Evolutionary conservation across 2,888 invertebrate genomes (phyloP).

Genomic region (Stenurella melanura): DNA sequence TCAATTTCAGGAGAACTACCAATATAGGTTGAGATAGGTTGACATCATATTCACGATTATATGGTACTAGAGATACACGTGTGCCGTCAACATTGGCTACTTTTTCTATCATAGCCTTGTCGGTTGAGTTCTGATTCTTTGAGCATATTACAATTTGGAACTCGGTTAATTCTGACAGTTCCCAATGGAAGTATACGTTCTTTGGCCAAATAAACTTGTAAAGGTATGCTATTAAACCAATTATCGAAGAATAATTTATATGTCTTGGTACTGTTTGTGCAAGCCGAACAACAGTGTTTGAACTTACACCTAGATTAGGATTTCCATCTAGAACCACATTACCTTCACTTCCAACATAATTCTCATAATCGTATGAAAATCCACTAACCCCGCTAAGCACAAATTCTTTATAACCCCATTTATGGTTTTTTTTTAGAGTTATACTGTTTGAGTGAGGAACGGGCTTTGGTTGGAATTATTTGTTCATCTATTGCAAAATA

Average conservation of each 20-base stretch:
- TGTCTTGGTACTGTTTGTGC: slow-evolving; percentile 11
- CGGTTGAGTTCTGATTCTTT: slow-evolving; percentile 41
- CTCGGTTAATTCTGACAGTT: slow-evolving; percentile 46
- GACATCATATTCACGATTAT: slow-evolving; percentile 19
- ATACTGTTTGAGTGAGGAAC: slow-evolving; percentile 21
- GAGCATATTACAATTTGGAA: slow-evolving; percentile 29
- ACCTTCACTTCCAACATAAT: slow-evolving; percentile 2
- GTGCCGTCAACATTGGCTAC: not conserved
- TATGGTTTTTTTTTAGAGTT: slow-evolving; percentile 33
- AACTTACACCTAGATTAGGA: slow-evolving; percentile 6
- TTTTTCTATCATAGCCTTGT: slow-evolving; percentile 52
- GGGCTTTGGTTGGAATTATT: not conserved
- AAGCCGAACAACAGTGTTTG: not conserved
- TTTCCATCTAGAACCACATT: slow-evolving; percentile 8
- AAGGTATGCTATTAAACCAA: slow-evolving; percentile 59
- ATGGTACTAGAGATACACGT: not conserved
- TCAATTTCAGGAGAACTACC: slow-evolving; percentile 50
- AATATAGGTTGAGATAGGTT: slow-evolving; percentile 39
- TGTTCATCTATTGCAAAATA: not conserved
- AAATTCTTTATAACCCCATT: slow-evolving; percentile 33
- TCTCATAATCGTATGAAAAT: slow-evolving; percentile 15
- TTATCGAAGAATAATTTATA: slow-evolving; percentile 63
- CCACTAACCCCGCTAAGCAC: slow-evolving; percentile 32
- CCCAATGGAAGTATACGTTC: slow-evolving; percentile 53
- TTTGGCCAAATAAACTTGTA: slow-evolving; percentile 53